Evolutionary conservation across 2,797 vertebrate genomes (phyloP), one percentile per base, ranked within the genome.

Genomic region (Gorsachius magnificus): DNA sequence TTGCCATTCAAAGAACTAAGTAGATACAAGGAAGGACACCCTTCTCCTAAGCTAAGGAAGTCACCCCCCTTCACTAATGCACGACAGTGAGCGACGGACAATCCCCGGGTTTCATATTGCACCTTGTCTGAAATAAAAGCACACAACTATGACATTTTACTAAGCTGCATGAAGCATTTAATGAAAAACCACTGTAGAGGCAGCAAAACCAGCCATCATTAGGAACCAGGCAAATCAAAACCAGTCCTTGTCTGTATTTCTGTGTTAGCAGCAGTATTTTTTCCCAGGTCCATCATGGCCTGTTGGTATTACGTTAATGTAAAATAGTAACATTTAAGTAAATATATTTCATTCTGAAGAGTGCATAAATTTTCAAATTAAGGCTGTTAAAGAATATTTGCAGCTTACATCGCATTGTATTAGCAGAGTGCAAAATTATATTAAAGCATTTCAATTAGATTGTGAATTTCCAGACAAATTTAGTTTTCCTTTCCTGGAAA

Each of bases 81-180:
- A 9, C 1, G 0, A 25, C 1, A 26, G 31, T 6, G 26, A 89
- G 71, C 82, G 43, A 38, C 4, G 3, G 10, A 31, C 43, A 56
- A 51, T 6, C 36, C 41, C 41, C 21, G 38, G 31, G 45, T 21
- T 78, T 50, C 66, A 45, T 18, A 29, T 4, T 28, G 46, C 6
- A 18, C 20, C 1, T 33, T 57, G 51, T 16, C 71, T 11, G 20
- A 66, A 72, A 21, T 48, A 75, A 84, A 84, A 66, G 41, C 48
- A 35, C 21, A 6, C 14, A 60, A 16, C 46, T 51, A 7, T 9
- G 22, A n/a, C n/a, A 43, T 26, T 64, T 53, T 17, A 64, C 38
- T 24, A 28, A 38, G 60, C 41, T 61, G 41, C 36, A 15, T 4
- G 7, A 57, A 78, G 36, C 53, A 45, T 28, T 70, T 60, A 22